A percentile compares a stretch with the other conserved stretches of the same genome.
phyloP scores from a whole-genome alignment of 2,797 vertebrate species.

The Hyperoplus lanceolatus region DNA sequence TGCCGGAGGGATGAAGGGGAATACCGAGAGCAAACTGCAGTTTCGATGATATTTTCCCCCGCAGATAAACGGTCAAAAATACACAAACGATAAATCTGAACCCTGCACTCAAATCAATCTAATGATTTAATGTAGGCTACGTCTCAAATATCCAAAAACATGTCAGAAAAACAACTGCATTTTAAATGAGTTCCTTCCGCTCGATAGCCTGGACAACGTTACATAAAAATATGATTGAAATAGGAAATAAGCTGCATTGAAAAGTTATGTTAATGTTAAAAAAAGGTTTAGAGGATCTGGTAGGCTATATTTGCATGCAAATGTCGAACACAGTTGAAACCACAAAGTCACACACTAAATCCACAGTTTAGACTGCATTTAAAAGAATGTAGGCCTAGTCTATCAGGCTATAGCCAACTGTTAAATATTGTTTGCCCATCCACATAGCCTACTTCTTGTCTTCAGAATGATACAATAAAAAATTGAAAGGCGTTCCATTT shows the following conservation, averaged over 20 bases:
- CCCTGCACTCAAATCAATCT: background rate
- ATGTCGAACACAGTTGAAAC: slow-evolving; percentile 5
- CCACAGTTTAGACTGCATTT: background rate
- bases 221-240: background rate
- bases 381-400: background rate
- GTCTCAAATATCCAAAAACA: background rate
- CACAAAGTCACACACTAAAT: slow-evolving; percentile 7
- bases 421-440: background rate
- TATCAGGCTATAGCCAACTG: background rate
- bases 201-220: background rate
- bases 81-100: background rate
- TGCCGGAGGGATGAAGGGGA: slow-evolving; percentile 68
- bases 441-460: background rate
- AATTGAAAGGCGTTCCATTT: background rate
- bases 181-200: background rate
- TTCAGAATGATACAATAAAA: background rate
- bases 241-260: background rate
- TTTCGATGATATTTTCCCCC: slow-evolving; percentile 41
- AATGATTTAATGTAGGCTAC: background rate
- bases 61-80: slow-evolving; percentile 18
- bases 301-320: background rate
- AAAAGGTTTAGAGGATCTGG: background rate
- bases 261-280: background rate
- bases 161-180: too few species aligned
- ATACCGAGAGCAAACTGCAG: slow-evolving; percentile 49